Evolutionary conservation across 2,888 invertebrate genomes (phyloP).

Genomic region (Falcaria lacertinaria): DNA sequence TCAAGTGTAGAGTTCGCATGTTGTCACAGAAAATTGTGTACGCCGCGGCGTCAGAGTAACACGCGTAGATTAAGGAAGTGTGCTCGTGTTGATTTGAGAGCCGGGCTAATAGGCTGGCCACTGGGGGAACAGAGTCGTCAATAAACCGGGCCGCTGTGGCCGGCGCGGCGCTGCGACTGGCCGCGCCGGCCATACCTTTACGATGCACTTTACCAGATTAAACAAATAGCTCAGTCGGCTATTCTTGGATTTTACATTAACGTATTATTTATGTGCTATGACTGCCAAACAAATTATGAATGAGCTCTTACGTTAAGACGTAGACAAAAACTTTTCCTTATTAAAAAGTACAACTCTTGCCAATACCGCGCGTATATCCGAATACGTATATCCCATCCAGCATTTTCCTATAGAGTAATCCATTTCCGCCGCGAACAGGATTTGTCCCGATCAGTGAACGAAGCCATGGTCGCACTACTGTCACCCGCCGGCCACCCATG

Average conservation of each 20-base stretch:
- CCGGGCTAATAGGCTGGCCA: not conserved
- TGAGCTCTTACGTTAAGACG: no score
- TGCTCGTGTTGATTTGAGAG: not conserved
- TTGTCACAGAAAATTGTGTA: not conserved
- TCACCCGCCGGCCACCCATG: slow-evolving; percentile 14
- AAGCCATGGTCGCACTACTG: not conserved
- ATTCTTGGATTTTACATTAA: not conserved
- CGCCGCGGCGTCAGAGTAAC: not conserved
- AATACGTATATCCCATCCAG: no score
- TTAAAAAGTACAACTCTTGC: no score
- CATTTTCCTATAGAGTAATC: no score
- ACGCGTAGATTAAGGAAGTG: not conserved
- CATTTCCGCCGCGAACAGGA: no score
- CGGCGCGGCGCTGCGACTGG: not conserved
- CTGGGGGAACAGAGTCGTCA: not conserved
- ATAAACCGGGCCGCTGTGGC: not conserved
- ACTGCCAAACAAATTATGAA: not conserved
- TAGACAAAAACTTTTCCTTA: no score
- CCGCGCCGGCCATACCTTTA: not conserved
- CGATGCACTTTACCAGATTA: not conserved
- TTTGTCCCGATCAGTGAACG: not conserved
- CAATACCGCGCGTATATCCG: no score
- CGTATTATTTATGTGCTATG: not conserved
- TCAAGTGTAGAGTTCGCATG: no score
- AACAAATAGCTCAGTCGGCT: not conserved